phyloP scores from a whole-genome alignment of 1,140 invertebrate species.

The Hylyphantes graminicola region DNA sequence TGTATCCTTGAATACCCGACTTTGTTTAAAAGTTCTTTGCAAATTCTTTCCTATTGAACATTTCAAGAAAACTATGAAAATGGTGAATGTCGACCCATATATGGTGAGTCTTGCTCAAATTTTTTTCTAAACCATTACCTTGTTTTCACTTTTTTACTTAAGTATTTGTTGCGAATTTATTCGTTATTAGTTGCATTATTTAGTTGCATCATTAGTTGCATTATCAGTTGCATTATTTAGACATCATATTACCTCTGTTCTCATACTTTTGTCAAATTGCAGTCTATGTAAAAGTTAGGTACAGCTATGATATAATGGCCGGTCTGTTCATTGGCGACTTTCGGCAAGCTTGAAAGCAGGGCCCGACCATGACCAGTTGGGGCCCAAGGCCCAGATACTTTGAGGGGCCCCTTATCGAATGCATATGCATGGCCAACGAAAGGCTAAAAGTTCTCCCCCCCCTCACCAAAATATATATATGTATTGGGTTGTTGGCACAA shows the following conservation, averaged over 20 bases:
- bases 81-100: constrained; percentile 54
- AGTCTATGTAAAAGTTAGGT: neutral
- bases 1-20: neutral
- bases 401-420: too few relatives aligned
- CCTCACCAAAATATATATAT: too few relatives aligned
- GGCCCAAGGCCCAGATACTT: too few relatives aligned
- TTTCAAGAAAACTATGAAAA: constrained; percentile 13
- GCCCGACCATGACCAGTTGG: too few relatives aligned
- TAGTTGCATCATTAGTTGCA: too few relatives aligned
- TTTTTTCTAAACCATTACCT: neutral
- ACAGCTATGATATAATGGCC: neutral
- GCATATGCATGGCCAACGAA: too few relatives aligned
- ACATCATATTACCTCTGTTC: neutral
- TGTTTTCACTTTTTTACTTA: neutral
- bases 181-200: too few relatives aligned
- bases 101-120: constrained; percentile 17
- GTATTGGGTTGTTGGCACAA: too few relatives aligned
- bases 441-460: too few relatives aligned
- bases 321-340: neutral
- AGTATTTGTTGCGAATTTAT: neutral
- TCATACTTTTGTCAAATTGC: neutral
- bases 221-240: too few relatives aligned
- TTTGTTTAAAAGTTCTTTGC: neutral
- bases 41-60: neutral
- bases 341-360: too few relatives aligned